A percentile compares a stretch with the other conserved stretches of the same genome.
Evolutionary conservation across 2,888 invertebrate genomes (phyloP).

Genomic region (Amiota minor): DNA sequence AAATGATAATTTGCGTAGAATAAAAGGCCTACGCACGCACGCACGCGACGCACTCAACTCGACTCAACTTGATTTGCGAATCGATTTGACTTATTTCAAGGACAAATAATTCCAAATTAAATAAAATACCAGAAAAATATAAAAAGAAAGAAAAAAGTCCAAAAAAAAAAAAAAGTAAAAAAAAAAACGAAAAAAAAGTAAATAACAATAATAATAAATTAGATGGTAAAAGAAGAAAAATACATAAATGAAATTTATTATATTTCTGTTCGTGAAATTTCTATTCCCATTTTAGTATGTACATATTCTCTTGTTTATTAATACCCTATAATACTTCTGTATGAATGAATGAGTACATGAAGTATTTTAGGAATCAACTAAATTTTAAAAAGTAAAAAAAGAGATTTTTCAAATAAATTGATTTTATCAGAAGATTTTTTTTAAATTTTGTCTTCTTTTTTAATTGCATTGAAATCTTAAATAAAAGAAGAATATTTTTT

Average conservation of each 20-base stretch:
- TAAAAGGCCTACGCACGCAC: slow-evolving; percentile 27
- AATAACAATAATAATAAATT: slow-evolving; percentile 1
- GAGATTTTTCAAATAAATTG: too few relatives aligned
- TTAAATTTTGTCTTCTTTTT: too few relatives aligned
- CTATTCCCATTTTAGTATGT: slow-evolving; percentile 38
- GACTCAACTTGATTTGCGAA: too few relatives aligned
- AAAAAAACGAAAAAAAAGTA: slow-evolving; percentile 44
- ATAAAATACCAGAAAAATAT: neutral
- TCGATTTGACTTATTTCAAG: slow-evolving; percentile 36
- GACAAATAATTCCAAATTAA: slow-evolving; percentile 51
- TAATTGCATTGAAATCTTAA: too few relatives aligned
- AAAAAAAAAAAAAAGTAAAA: slow-evolving; percentile 29
- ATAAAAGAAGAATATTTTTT: too few relatives aligned
- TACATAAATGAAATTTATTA: slow-evolving; percentile 52
- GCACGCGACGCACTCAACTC: neutral
- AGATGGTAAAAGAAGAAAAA: slow-evolving; percentile 27
- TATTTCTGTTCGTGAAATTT: slow-evolving; percentile 47
- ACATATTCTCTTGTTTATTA: neutral
- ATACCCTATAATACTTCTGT: neutral
- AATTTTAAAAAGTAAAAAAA: too few relatives aligned
- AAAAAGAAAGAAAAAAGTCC: slow-evolving; percentile 23
- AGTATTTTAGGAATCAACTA: too few relatives aligned
- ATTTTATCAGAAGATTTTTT: too few relatives aligned
- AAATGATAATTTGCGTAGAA: neutral
- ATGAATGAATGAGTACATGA: too few relatives aligned